Conservation (phyloP, 2,888 invertebrate species). For the Metopia argyrocephala region DNA sequence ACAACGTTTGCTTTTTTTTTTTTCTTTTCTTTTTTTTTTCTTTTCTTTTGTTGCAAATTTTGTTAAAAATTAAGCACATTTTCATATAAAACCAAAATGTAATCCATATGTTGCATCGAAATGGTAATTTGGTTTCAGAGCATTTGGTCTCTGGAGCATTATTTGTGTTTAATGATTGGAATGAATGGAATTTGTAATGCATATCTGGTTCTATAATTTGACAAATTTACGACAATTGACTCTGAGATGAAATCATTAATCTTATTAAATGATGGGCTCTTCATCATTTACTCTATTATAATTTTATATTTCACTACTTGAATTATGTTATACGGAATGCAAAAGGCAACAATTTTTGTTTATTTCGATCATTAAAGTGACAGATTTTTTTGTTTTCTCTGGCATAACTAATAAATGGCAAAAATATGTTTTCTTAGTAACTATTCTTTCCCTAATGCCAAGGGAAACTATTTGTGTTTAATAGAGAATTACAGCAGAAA, state of each 20-base stretch:
- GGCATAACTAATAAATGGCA: too few relatives aligned
- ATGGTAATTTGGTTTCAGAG: conserved; percentile 42
- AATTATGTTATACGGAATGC: too few relatives aligned
- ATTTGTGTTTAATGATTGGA: conserved; percentile 20
- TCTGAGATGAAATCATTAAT: conserved; percentile 48
- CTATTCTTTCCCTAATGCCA: too few relatives aligned
- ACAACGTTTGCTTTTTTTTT: conserved; percentile 26
- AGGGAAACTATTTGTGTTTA: too few relatives aligned
- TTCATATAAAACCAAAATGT: neutral
- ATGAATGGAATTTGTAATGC: conserved; percentile 4
- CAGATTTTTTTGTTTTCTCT: too few relatives aligned
- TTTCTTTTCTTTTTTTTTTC: neutral
- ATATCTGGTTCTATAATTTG: conserved; percentile 15
- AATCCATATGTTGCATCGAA: conserved; percentile 32
- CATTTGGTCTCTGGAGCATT: conserved; percentile 25
- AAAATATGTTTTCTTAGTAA: too few relatives aligned
- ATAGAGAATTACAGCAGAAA: too few relatives aligned
- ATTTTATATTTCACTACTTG: neutral
- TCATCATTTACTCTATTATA: neutral
- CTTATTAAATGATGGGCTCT: neutral
- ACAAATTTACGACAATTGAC: conserved; percentile 55
- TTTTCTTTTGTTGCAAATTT: conserved; percentile 9
- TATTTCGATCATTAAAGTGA: too few relatives aligned
- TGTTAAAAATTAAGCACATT: neutral
- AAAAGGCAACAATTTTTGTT: too few relatives aligned